phyloP scores from a whole-genome alignment of 2,888 invertebrate species.

The Hofmannophila pseudospretella region DNA sequence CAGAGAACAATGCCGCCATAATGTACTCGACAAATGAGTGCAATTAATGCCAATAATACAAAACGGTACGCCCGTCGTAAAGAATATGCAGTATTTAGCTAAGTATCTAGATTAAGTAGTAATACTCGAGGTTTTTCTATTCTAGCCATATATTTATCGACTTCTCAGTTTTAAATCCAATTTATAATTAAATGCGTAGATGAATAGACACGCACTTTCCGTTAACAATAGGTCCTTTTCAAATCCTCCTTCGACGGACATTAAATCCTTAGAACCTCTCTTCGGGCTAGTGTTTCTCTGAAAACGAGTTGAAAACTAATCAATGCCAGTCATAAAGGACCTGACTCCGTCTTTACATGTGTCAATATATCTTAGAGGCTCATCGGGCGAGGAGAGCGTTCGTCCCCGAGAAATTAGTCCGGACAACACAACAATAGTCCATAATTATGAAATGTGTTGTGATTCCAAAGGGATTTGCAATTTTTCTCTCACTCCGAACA shows the following conservation, averaged over 20 bases:
- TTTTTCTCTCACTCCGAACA: constrained; percentile 70
- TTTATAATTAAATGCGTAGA: background rate
- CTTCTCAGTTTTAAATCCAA: no score
- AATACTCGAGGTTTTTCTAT: no score
- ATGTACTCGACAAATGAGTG: constrained; percentile 49
- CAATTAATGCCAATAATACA: constrained; percentile 55
- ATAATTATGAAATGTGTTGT: constrained; percentile 78
- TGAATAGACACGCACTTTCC: constrained; percentile 10
- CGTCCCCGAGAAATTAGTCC: constrained; percentile 60
- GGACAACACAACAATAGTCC: constrained; percentile 73
- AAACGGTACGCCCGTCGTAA: constrained; percentile 24
- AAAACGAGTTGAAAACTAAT: constrained; percentile 73
- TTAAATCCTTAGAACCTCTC: constrained; percentile 52
- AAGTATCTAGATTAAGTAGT: no score
- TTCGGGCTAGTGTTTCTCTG: constrained; percentile 60
- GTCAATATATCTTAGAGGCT: constrained; percentile 49
- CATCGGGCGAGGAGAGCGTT: constrained; percentile 48
- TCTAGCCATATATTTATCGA: no score
- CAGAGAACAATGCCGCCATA: constrained; percentile 55
- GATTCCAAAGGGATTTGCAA: constrained; percentile 64
- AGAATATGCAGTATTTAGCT: constrained; percentile 5
- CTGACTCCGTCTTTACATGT: constrained; percentile 46
- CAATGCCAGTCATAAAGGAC: constrained; percentile 58
- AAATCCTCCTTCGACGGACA: constrained; percentile 32
- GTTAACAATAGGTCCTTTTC: constrained; percentile 28